These are phyloP conservation scores for Drosophila teissieri DNA, from an alignment of 1,140 invertebrate species.

Conservation along the genomic window DNA sequence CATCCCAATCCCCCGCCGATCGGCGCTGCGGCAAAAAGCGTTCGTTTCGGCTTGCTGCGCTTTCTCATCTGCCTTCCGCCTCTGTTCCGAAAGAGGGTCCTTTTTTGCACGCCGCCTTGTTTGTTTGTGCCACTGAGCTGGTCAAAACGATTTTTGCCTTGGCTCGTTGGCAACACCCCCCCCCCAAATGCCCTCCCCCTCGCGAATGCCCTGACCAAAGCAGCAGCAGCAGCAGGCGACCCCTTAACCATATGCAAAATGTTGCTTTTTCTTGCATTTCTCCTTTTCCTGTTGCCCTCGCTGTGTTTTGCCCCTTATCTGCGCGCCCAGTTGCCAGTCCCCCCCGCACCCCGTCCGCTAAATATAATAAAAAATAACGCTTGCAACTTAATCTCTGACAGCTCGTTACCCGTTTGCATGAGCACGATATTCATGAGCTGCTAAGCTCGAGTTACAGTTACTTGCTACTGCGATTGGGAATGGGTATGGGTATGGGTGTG, in stretches of 20 bases:
- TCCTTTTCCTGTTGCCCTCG: conserved; percentile 24
- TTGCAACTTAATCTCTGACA: conserved; percentile 83
- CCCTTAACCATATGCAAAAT: conserved; percentile 79
- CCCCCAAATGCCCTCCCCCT: background rate
- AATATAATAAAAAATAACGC: conserved; percentile 84
- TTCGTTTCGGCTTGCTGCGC: conserved; percentile 75
- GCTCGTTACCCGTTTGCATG: conserved; percentile 83
- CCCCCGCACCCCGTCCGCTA: conserved; percentile 40
- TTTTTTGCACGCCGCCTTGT: conserved; percentile 43
- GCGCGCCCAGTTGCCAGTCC: conserved; percentile 11
- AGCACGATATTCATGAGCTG: conserved; percentile 82
- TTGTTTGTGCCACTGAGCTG: conserved; percentile 76
- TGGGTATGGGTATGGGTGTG: background rate
- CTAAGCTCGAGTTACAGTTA: conserved; percentile 81
- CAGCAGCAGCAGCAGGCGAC: conserved; percentile 3
- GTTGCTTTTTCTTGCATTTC: conserved; percentile 57
- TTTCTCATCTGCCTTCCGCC: conserved; percentile 75
- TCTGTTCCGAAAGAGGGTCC: conserved; percentile 37
- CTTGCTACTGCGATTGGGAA: conserved; percentile 14
- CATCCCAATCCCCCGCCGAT: conserved; percentile 11
- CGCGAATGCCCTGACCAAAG: background rate
- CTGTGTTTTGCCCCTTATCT: conserved; percentile 66
- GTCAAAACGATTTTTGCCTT: conserved; percentile 78
- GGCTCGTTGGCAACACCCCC: conserved; percentile 31
- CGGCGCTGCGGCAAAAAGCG: conserved; percentile 43